Percentiles rank a stretch among this genome's conserved stretches.
These are phyloP conservation scores for Cyanoderma ruficeps DNA, from an alignment of 2,113 vertebrate species.

Conservation along the genomic window DNA sequence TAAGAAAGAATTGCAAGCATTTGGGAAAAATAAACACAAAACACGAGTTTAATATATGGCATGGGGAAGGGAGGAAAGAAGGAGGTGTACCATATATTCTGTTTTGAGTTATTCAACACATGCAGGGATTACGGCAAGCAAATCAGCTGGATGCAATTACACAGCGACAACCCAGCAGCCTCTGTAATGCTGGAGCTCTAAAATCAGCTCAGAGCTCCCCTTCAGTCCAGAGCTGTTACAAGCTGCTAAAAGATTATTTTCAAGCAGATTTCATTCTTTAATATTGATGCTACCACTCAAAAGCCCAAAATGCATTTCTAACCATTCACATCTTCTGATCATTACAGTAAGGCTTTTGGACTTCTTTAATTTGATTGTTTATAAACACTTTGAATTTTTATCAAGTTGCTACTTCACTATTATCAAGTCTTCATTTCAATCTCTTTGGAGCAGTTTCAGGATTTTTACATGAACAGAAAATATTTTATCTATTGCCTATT, in stretches of 20 bases:
- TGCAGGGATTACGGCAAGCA: not conserved
- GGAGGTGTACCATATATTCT: not conserved
- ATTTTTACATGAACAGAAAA: not conserved
- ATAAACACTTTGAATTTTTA: not conserved
- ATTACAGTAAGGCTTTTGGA: not conserved
- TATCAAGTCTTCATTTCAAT: not conserved
- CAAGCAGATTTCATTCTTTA: not conserved
- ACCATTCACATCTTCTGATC: not conserved
- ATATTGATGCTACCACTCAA: not conserved
- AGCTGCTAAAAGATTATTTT: not conserved
- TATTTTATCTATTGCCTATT: not conserved
- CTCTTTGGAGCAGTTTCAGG: not conserved
- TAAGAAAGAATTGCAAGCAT: not conserved
- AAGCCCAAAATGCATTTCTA: not conserved
- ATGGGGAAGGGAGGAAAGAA: not conserved
- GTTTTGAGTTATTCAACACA: not conserved
- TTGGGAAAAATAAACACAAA: not conserved
- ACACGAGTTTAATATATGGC: not conserved
- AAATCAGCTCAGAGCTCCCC: slow-evolving; percentile 18
- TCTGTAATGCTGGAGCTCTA: not conserved
- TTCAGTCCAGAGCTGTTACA: not conserved
- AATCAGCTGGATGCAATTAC: slow-evolving; percentile 5
- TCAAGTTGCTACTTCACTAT: not conserved
- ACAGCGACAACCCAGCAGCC: not conserved
- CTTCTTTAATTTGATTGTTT: not conserved